These are phyloP conservation scores for Dryobates pubescens DNA, from an alignment of 2,797 vertebrate species.

Conservation along the genomic window DNA sequence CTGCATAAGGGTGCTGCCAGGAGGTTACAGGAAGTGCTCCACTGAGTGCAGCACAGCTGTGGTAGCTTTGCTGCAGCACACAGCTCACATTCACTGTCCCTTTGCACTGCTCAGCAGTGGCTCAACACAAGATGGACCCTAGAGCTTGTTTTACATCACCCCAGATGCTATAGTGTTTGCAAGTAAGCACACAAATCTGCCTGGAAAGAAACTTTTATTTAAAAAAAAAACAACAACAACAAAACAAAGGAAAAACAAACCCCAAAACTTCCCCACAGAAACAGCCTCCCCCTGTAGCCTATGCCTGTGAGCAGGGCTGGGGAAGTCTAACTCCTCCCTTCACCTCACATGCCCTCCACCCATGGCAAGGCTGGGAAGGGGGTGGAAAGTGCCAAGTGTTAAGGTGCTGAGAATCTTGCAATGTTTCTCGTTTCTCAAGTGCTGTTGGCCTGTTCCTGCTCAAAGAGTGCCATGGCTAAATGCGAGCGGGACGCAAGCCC, in stretches of 20 bases:
- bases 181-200: neutral
- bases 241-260: neutral
- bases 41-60: neutral
- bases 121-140: neutral
- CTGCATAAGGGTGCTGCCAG: neutral
- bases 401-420: constrained; percentile 57
- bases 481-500: constrained; percentile 91
- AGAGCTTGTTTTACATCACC: neutral
- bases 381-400: constrained; percentile 55
- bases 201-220: constrained; percentile 53
- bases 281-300: neutral
- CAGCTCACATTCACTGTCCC: neutral
- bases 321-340: constrained; percentile 1
- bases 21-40: neutral
- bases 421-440: constrained; percentile 79
- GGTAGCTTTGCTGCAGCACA: neutral
- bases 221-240: neutral
- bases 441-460: constrained; percentile 97
- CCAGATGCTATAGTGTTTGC: neutral
- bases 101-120: neutral
- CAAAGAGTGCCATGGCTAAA: constrained; percentile 92
- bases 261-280: neutral
- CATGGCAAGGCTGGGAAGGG: neutral
- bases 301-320: neutral
- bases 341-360: neutral